Conservation (phyloP, 2,797 vertebrate species). For the Hydrolagus colliei region DNA sequence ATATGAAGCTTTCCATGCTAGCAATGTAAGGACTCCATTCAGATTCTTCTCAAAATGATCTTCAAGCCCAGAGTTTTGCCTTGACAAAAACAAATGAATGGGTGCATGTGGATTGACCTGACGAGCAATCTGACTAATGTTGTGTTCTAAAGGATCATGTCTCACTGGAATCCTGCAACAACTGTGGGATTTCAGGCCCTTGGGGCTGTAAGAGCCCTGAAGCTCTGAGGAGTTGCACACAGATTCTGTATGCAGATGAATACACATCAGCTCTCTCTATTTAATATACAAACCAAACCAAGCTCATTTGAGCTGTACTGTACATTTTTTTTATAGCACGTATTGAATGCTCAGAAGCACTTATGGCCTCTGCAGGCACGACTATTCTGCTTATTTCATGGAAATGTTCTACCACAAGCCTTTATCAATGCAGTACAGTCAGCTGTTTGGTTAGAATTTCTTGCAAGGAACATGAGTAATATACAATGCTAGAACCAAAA, state of each 20-base stretch:
- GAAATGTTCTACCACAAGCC: too few relatives aligned
- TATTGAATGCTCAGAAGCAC: background rate
- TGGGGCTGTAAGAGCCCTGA: background rate
- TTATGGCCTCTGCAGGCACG: background rate
- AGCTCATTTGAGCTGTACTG: background rate
- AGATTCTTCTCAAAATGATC: background rate
- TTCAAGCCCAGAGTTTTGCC: background rate
- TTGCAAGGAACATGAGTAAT: background rate
- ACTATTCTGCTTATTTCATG: too few relatives aligned
- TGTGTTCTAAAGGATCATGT: background rate
- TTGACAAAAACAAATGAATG: constrained; percentile 11
- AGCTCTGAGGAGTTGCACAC: background rate
- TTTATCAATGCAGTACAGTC: too few relatives aligned
- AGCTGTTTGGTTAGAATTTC: background rate
- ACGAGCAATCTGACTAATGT: background rate
- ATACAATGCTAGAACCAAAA: background rate
- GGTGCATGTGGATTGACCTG: background rate
- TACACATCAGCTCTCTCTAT: background rate
- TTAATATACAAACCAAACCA: background rate
- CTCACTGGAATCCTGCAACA: background rate
- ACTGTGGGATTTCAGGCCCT: background rate
- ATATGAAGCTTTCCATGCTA: background rate
- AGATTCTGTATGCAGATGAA: background rate
- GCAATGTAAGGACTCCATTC: constrained; percentile 21
- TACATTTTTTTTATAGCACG: background rate